Conservation (phyloP, 2,888 invertebrate genomes). For the Napeogenes sylphis region DNA sequence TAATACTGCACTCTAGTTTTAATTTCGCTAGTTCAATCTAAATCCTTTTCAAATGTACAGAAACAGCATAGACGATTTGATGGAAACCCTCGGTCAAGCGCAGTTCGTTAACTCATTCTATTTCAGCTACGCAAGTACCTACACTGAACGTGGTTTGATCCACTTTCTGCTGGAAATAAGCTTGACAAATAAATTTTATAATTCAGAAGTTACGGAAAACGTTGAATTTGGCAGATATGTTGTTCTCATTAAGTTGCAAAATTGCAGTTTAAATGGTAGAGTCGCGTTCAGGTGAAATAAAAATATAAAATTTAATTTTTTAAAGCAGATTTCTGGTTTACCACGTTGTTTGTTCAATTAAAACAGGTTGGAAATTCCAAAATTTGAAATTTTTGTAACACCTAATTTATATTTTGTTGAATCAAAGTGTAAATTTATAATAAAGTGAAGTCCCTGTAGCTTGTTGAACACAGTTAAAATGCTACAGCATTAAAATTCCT, state of each 20-base stretch:
- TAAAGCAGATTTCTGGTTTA: too few relatives aligned
- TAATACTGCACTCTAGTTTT: slow-evolving; percentile 4
- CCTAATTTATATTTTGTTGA: too few relatives aligned
- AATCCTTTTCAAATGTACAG: not conserved
- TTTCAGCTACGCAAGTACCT: slow-evolving; percentile 47
- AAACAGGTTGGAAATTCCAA: too few relatives aligned
- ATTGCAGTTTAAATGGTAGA: not conserved
- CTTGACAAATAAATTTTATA: not conserved
- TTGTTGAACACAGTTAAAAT: too few relatives aligned
- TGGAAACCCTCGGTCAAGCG: slow-evolving; percentile 51
- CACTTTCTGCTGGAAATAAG: not conserved
- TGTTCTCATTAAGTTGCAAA: slow-evolving; percentile 1
- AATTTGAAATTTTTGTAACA: too few relatives aligned
- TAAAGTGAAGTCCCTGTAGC: too few relatives aligned
- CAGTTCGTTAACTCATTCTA: slow-evolving; percentile 55
- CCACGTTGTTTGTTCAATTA: too few relatives aligned
- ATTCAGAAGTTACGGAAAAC: slow-evolving; percentile 1
- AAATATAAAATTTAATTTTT: not conserved
- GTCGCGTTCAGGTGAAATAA: not conserved
- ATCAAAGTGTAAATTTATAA: too few relatives aligned
- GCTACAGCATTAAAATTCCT: too few relatives aligned
- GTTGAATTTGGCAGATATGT: not conserved
- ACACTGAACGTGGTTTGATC: slow-evolving; percentile 17
- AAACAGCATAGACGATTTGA: slow-evolving; percentile 43
- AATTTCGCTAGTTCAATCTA: not conserved